A percentile compares a stretch with the other conserved stretches of the same genome.
Conservation (phyloP, 2,888 invertebrate genomes). For the Metellina segmentata region DNA sequence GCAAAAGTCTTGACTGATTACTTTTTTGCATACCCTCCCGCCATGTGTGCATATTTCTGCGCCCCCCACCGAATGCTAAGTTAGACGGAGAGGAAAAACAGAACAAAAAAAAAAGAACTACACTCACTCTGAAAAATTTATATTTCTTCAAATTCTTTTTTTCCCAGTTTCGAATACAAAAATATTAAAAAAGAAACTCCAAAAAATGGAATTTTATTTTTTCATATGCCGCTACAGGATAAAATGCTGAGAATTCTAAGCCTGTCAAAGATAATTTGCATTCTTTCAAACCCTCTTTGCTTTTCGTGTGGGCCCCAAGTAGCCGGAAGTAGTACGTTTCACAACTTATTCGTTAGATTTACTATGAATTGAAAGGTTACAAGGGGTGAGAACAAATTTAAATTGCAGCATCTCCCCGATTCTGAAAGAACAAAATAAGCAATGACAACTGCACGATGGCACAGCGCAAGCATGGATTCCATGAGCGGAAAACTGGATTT, state of each 20-base stretch:
- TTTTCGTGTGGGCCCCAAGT: background rate
- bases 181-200: slow-evolving; percentile 27
- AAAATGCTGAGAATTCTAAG: slow-evolving; percentile 41
- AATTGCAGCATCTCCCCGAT: slow-evolving; percentile 22
- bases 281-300: slow-evolving; percentile 5
- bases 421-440: background rate
- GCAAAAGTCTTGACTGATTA: slow-evolving; percentile 59
- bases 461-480: background rate
- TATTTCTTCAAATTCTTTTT: slow-evolving; percentile 24
- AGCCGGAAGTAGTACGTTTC: slow-evolving; percentile 13
- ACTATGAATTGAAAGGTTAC: background rate
- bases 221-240: slow-evolving; percentile 14
- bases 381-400: slow-evolving; percentile 30
- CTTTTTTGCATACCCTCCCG: slow-evolving; percentile 4
- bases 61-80: slow-evolving; percentile 15
- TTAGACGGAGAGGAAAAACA: slow-evolving; percentile 22
- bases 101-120: background rate
- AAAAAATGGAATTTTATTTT: background rate
- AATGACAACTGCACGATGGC: slow-evolving; percentile 9
- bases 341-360: slow-evolving; percentile 3
- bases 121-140: background rate
- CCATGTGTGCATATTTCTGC: background rate
- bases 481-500: slow-evolving; percentile 5
- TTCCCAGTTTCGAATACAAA: slow-evolving; percentile 9
- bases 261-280: slow-evolving; percentile 57